These are phyloP conservation scores for Pitta sordida DNA, from an alignment of 2,113 vertebrate species.

Conservation along the genomic window DNA sequence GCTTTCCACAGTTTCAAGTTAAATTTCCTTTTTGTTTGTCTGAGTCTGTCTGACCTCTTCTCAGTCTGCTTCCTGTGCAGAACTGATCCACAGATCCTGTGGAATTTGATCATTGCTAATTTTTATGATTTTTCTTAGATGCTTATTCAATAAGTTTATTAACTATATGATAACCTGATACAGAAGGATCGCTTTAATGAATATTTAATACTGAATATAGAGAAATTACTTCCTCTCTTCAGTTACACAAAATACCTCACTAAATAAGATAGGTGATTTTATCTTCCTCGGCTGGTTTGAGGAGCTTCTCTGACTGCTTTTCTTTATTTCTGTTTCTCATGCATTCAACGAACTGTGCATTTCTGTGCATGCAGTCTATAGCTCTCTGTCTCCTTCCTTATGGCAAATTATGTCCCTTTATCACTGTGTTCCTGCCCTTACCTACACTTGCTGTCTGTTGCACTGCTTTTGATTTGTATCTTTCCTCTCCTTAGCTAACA, in stretches of 20 bases:
- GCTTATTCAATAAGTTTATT: background rate
- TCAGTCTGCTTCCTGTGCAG: background rate
- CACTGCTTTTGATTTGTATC: background rate
- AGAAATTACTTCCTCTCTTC: background rate
- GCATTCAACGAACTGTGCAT: background rate
- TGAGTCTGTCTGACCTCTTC: background rate
- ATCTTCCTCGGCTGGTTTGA: background rate
- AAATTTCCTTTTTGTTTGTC: background rate
- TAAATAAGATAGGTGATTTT: background rate
- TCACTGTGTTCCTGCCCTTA: background rate
- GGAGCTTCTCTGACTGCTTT: background rate
- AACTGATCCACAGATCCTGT: background rate
- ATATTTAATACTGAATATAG: background rate
- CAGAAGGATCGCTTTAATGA: background rate
- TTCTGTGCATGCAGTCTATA: background rate
- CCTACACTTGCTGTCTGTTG: background rate
- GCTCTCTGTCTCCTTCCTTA: background rate
- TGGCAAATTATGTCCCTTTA: background rate
- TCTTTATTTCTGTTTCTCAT: background rate
- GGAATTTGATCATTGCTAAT: background rate
- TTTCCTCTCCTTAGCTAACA: background rate
- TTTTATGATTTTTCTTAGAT: background rate
- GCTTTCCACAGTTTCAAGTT: background rate
- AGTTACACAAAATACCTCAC: background rate
- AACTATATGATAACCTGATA: background rate